Conservation (phyloP, 2,888 invertebrate genomes). For the Serrognathus titanus region DNA sequence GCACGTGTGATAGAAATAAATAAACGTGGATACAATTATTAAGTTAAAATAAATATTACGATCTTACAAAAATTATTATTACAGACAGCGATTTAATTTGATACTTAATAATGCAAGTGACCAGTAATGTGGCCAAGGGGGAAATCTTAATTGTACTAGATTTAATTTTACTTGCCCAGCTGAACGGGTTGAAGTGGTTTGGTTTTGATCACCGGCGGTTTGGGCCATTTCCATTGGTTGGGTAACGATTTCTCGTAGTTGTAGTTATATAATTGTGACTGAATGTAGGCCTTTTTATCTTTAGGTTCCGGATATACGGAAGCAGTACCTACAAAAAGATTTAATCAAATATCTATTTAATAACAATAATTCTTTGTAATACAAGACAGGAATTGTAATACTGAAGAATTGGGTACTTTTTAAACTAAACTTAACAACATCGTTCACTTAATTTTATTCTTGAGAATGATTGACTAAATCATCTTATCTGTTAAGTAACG, state of each 20-base stretch:
- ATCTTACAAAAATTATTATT: not conserved
- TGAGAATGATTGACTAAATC: too few relatives aligned
- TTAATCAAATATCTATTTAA: not conserved
- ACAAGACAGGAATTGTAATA: too few relatives aligned
- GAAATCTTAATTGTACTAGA: not conserved
- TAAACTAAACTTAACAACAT: too few relatives aligned
- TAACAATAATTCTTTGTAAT: too few relatives aligned
- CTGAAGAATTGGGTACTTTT: too few relatives aligned
- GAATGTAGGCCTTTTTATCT: conserved; percentile 68
- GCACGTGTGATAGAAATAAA: too few relatives aligned
- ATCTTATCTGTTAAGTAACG: too few relatives aligned
- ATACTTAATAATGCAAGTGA: not conserved
- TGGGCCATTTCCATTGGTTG: conserved; percentile 61
- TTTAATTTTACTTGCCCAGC: conserved; percentile 7
- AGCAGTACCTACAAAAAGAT: conserved; percentile 62
- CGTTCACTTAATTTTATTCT: too few relatives aligned
- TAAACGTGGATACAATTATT: too few relatives aligned
- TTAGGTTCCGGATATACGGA: conserved; percentile 83
- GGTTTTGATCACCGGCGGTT: conserved; percentile 39
- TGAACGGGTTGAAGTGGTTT: conserved; percentile 30
- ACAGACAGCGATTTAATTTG: not conserved
- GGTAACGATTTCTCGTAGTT: conserved; percentile 78
- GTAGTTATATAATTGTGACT: conserved; percentile 72
- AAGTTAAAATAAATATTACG: not conserved
- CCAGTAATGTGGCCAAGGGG: not conserved